Conservation (phyloP, 2,888 invertebrate species). For the Mesorhabditis sp. region DNA sequence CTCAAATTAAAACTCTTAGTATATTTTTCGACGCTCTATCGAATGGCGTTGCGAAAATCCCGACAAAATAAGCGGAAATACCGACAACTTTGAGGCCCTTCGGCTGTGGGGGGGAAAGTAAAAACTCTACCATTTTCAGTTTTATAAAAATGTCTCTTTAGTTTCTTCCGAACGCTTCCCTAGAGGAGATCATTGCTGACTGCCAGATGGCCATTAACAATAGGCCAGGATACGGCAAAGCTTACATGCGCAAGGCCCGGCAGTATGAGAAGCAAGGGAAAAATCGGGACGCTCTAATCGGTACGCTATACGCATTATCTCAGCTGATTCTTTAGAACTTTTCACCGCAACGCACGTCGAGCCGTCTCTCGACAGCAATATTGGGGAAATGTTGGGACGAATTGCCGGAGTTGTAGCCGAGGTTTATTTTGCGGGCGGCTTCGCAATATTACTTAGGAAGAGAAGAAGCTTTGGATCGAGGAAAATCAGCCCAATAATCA, state of each 20-base stretch:
- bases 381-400: background rate
- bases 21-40: too few relatives aligned
- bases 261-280: conserved; percentile 12
- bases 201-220: conserved; percentile 19
- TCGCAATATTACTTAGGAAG: background rate
- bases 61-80: too few relatives aligned
- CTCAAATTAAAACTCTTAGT: too few relatives aligned
- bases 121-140: background rate
- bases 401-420: background rate
- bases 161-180: background rate
- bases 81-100: too few relatives aligned
- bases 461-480: conserved; percentile 9
- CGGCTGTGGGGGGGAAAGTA: too few relatives aligned
- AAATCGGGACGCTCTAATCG: conserved; percentile 12
- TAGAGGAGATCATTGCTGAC: conserved; percentile 17
- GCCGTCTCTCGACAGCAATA: conserved; percentile 12
- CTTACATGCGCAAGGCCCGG: conserved; percentile 41
- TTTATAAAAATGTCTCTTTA: background rate
- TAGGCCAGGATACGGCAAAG: conserved; percentile 61
- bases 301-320: background rate
- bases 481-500: background rate
- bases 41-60: too few relatives aligned
- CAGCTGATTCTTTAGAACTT: conserved; percentile 10
- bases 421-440: background rate
- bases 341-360: conserved; percentile 17